A percentile compares a stretch with the other conserved stretches of the same genome.
Evolutionary conservation across 1,140 invertebrate genomes (phyloP).

Genomic region (Parapsyche elsis): DNA sequence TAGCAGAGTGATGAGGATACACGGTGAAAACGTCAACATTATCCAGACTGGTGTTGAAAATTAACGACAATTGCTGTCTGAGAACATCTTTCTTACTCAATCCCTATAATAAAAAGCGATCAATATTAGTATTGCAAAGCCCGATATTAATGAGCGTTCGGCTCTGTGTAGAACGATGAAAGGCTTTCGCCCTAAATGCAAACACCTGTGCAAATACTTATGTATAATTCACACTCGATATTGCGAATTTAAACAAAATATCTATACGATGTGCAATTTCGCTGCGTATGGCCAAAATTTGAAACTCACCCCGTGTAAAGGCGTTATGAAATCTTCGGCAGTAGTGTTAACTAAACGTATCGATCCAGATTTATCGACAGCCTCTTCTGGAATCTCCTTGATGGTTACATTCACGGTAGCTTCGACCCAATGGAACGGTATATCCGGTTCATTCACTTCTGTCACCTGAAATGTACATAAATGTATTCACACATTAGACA

Average conservation of each 20-base stretch:
- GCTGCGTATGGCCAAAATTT: too few relatives aligned
- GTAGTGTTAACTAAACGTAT: conserved; percentile 84
- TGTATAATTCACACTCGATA: too few relatives aligned
- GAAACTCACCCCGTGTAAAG: conserved; percentile 66
- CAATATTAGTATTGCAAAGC: conserved; percentile 6
- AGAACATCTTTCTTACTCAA: conserved; percentile 81
- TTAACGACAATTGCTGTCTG: conserved; percentile 73
- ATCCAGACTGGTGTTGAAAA: conserved; percentile 79
- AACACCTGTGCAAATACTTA: too few relatives aligned
- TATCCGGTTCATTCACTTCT: conserved; percentile 70
- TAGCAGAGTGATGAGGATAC: conserved; percentile 72
- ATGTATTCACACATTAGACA: background rate
- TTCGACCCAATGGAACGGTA: conserved; percentile 73
- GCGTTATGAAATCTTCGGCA: conserved; percentile 85
- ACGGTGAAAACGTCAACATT: conserved; percentile 96
- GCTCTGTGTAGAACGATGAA: too few relatives aligned
- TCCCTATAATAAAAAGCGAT: conserved; percentile 65
- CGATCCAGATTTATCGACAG: conserved; percentile 89
- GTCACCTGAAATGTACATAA: too few relatives aligned
- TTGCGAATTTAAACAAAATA: too few relatives aligned
- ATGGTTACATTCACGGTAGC: conserved; percentile 87
- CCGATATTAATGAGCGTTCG: too few relatives aligned
- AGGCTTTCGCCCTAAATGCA: too few relatives aligned
- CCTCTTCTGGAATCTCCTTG: conserved; percentile 87
- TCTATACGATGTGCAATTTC: too few relatives aligned